Evolutionary conservation across 2,113 vertebrate species (phyloP).

Genomic region (Corynorhinus townsendii): DNA sequence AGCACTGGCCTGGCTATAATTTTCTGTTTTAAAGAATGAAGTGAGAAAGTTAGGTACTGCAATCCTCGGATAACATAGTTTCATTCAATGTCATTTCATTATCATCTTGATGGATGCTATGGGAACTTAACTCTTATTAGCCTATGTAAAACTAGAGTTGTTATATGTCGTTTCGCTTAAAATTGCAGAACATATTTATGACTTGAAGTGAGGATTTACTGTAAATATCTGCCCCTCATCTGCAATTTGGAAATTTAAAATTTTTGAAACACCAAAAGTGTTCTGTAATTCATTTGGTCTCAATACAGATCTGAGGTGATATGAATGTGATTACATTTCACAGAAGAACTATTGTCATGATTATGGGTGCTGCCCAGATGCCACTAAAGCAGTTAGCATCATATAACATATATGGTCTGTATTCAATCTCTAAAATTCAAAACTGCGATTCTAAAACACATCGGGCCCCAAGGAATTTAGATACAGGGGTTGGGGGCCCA

Average conservation of each 20-base stretch:
- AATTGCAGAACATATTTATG: background rate
- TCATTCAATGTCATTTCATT: no score
- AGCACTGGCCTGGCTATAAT: background rate
- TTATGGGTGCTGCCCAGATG: background rate
- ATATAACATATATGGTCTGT: no score
- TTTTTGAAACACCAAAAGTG: background rate
- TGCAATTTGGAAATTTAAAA: conserved; percentile 5
- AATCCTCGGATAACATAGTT: no score
- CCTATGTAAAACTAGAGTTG: no score
- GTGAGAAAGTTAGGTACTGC: background rate
- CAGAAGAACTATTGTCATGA: background rate
- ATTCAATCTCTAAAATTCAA: background rate
- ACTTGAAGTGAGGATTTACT: background rate
- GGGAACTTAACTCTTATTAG: background rate
- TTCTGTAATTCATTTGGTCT: background rate
- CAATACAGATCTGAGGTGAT: background rate
- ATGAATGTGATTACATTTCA: background rate
- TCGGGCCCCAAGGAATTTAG: background rate
- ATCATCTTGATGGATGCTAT: background rate
- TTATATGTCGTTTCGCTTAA: background rate
- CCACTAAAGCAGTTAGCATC: background rate
- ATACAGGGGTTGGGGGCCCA: background rate
- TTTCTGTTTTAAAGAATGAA: background rate
- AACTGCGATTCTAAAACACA: background rate
- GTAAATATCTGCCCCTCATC: background rate